Conservation (phyloP, 1,140 invertebrate species). For the Hylaeus volcanicus region DNA sequence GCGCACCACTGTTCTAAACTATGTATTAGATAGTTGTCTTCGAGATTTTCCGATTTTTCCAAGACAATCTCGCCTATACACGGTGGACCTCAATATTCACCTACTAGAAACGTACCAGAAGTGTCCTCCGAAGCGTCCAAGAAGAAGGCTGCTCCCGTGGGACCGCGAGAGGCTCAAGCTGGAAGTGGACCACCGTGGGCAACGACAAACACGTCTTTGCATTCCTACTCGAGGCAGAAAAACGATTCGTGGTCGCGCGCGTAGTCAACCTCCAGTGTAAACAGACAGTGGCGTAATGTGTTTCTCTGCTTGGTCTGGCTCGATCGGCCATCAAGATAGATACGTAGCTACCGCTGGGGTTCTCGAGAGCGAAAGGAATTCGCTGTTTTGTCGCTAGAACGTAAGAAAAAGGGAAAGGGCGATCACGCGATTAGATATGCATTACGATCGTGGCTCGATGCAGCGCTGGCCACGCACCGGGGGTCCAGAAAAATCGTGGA, state of each 20-base stretch:
- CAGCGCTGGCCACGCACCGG: conserved; percentile 2
- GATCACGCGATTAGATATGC: conserved; percentile 74
- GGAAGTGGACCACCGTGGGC: not conserved
- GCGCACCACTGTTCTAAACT: no score
- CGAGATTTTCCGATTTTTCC: no score
- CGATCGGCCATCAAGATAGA: conserved; percentile 77
- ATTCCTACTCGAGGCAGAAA: conserved; percentile 59
- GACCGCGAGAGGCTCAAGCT: not conserved
- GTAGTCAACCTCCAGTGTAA: conserved; percentile 76
- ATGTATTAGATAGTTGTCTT: no score
- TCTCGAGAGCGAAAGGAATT: conserved; percentile 78
- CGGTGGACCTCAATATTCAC: no score
- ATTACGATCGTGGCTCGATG: conserved; percentile 57
- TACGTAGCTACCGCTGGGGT: conserved; percentile 47
- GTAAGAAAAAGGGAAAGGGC: conserved; percentile 75
- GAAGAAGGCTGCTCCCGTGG: no score
- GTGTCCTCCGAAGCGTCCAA: no score
- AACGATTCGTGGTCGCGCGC: conserved; percentile 65
- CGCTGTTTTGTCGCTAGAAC: conserved; percentile 76
- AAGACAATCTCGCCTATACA: no score
- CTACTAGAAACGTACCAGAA: no score
- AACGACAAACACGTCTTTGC: conserved; percentile 36
- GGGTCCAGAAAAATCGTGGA: not conserved
- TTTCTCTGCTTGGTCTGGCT: conserved; percentile 74
- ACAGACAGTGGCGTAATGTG: conserved; percentile 76